Evolutionary conservation across 2,113 vertebrate species (phyloP).

Genomic region (Pagrus major): DNA sequence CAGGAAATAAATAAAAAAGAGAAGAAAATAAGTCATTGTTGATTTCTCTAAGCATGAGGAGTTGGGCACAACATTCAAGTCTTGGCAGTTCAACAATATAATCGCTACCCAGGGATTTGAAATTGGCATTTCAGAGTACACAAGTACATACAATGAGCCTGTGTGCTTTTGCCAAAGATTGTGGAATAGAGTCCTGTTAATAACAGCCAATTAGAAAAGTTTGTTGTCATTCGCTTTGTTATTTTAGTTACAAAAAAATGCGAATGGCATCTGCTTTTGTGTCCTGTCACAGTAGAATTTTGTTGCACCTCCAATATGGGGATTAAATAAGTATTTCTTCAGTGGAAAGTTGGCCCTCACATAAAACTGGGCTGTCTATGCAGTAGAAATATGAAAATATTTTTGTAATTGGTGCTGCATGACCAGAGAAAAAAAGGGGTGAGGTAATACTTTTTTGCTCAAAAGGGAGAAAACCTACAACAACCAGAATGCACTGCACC

Average conservation of each 20-base stretch:
- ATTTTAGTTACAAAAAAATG: not conserved
- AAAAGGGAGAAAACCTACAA: no score
- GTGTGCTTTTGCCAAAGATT: slow-evolving; percentile 32
- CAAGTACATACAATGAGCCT: slow-evolving; percentile 20
- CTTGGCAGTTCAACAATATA: slow-evolving; percentile 57
- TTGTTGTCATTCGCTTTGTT: not conserved
- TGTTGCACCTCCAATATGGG: not conserved
- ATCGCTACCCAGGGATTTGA: slow-evolving; percentile 32
- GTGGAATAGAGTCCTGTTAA: not conserved
- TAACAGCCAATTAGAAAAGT: slow-evolving; percentile 14
- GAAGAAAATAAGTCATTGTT: slow-evolving; percentile 31
- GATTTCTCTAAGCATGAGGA: slow-evolving; percentile 31
- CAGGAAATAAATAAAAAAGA: slow-evolving; percentile 2
- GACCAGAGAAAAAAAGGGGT: no score
- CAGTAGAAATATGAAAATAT: no score
- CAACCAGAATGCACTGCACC: no score
- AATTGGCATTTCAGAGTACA: slow-evolving; percentile 36
- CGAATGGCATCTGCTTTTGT: not conserved
- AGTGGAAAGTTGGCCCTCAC: no score
- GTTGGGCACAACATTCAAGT: slow-evolving; percentile 33
- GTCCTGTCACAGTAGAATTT: not conserved
- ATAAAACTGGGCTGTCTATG: no score
- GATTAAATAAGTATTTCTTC: no score
- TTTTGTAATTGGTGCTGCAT: no score
- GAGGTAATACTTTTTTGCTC: no score